phyloP scores from a whole-genome alignment of 2,113 vertebrate species.

The Hippocampus abdominalis region DNA sequence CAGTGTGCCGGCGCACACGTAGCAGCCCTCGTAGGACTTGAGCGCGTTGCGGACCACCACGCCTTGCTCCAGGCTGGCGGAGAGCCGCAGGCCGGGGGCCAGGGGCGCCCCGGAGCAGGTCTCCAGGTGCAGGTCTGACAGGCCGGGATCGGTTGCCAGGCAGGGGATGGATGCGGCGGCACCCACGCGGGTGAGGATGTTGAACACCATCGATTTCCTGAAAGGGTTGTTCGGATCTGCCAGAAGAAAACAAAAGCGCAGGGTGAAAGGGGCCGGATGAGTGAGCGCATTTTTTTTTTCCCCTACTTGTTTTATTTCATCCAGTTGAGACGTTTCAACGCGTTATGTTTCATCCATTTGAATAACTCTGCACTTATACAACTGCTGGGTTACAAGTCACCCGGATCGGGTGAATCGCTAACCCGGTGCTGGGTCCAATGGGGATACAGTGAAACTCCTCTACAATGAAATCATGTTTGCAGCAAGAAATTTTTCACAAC shows the following conservation, averaged over 20 bases:
- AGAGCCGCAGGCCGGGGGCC: slow-evolving; percentile 71
- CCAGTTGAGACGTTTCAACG: not conserved
- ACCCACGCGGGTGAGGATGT: slow-evolving; percentile 75
- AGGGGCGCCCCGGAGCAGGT: slow-evolving; percentile 71
- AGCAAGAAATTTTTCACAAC: too few species aligned
- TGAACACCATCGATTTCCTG: slow-evolving; percentile 67
- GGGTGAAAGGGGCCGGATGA: slow-evolving; percentile 41
- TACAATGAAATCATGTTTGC: too few species aligned
- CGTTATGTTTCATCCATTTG: too few species aligned
- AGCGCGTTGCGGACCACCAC: slow-evolving; percentile 75
- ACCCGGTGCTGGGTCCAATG: too few species aligned
- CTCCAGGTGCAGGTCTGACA: slow-evolving; percentile 76
- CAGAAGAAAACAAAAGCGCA: slow-evolving; percentile 36
- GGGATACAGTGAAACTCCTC: too few species aligned
- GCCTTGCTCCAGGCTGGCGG: slow-evolving; percentile 78
- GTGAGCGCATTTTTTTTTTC: not conserved
- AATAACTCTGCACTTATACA: too few species aligned
- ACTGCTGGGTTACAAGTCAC: too few species aligned
- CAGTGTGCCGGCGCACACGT: slow-evolving; percentile 78
- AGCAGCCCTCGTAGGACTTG: slow-evolving; percentile 79
- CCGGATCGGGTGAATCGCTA: too few species aligned
- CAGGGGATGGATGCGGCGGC: slow-evolving; percentile 78
- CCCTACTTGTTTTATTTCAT: not conserved
- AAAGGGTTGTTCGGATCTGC: slow-evolving; percentile 84
- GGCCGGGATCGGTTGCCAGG: slow-evolving; percentile 82